These are phyloP conservation scores for Leptogaster cylindrica DNA, from an alignment of 2,888 invertebrate genomes.

Conservation along the genomic window DNA sequence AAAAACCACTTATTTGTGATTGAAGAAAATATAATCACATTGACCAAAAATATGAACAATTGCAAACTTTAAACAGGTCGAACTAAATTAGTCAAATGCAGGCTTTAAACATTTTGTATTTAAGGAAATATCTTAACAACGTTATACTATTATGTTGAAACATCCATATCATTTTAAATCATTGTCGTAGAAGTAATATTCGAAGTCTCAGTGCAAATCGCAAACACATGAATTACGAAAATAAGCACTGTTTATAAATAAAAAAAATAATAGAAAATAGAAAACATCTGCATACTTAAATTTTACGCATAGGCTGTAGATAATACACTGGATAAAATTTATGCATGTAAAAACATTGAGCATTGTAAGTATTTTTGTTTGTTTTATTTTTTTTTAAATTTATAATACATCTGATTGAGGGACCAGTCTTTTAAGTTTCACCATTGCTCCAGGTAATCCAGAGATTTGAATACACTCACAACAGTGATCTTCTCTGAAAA, in stretches of 20 bases:
- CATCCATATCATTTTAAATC: too few species aligned
- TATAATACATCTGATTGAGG: conserved; percentile 64
- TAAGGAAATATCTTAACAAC: too few species aligned
- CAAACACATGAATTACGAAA: too few species aligned
- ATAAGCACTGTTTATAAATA: not conserved
- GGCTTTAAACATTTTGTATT: too few species aligned
- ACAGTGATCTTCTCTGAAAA: not conserved
- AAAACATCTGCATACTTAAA: conserved; percentile 2
- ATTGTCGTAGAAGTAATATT: too few species aligned
- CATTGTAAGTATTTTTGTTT: conserved; percentile 15
- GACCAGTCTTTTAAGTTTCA: conserved; percentile 64
- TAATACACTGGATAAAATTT: conserved; percentile 11
- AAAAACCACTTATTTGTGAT: too few species aligned
- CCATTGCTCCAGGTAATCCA: conserved; percentile 57
- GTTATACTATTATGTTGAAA: too few species aligned
- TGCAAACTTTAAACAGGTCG: too few species aligned
- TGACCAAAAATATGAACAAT: too few species aligned
- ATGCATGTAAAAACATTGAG: conserved; percentile 23
- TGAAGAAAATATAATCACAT: too few species aligned
- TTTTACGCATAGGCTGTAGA: conserved; percentile 2
- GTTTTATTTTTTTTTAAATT: conserved; percentile 55
- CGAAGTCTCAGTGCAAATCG: too few species aligned
- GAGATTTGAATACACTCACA: conserved; percentile 2
- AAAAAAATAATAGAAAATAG: not conserved
- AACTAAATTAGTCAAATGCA: too few species aligned